Percentiles rank a stretch among this genome's conserved stretches.
Conservation (phyloP, 2,888 invertebrate genomes). For the Apodemia duryi region DNA sequence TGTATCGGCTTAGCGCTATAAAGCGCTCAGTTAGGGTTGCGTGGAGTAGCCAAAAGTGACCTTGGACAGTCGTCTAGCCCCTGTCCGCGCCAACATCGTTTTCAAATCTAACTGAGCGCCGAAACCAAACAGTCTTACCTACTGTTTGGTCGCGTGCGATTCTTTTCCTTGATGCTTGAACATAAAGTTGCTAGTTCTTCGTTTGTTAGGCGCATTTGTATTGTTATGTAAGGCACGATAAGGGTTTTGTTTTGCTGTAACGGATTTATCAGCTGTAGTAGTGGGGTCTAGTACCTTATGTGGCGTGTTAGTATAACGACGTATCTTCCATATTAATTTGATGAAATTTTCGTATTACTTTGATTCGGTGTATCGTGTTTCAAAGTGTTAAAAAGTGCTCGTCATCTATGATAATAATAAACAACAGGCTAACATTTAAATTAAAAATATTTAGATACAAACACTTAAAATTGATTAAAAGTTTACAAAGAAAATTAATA, state of each 20-base stretch:
- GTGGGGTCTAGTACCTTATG: conserved; percentile 55
- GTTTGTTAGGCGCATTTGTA: conserved; percentile 38
- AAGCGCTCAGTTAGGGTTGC: conserved; percentile 55
- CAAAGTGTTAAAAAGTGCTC: conserved; percentile 7
- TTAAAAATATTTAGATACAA: too few relatives aligned
- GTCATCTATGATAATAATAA: neutral
- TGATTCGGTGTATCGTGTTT: conserved; percentile 22
- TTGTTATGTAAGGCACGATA: conserved; percentile 33
- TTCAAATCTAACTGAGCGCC: conserved; percentile 71
- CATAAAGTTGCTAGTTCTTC: conserved; percentile 47
- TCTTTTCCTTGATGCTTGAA: conserved; percentile 41
- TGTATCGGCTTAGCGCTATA: conserved; percentile 53
- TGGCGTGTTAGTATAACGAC: conserved; percentile 50
- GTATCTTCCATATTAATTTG: conserved; percentile 38
- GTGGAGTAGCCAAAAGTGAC: conserved; percentile 69
- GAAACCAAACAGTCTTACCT: conserved; percentile 59
- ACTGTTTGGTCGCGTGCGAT: conserved; percentile 48
- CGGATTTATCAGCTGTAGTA: conserved; percentile 71
- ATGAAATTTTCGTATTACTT: conserved; percentile 13
- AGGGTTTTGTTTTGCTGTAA: conserved; percentile 64
- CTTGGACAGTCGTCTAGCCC: conserved; percentile 57
- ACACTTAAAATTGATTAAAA: too few relatives aligned
- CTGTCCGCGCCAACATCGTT: conserved; percentile 45
- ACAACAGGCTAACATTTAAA: too few relatives aligned
- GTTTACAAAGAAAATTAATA: too few relatives aligned